Evolutionary conservation across 1,140 invertebrate species (phyloP), one percentile per base, ranked within the genome.

Genomic region (Kradibia gibbosae): DNA sequence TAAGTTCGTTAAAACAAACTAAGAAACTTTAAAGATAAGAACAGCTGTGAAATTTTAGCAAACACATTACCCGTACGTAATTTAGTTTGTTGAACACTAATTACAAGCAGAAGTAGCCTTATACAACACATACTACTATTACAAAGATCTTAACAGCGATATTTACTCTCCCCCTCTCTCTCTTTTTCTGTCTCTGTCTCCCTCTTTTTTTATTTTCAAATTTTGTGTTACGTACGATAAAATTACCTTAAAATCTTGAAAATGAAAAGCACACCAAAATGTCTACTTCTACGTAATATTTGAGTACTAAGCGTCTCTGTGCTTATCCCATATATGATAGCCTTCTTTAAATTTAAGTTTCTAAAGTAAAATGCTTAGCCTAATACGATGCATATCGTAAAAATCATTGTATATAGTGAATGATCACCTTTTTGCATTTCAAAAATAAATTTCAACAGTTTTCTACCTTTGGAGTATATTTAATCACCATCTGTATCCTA

Each of bases 41-140:
- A 48, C n/a, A 72, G n/a, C 25, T 50, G 75, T 50, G 31, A 78
- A 78, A 79, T 72, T 79, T 79, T 42, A 79, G 53, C 65, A 60
- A 72, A 79, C 10, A 28, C 53, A 45, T 34, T 72, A 79, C 67
- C 22, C 36, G 57, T 48, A 65, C 20, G 28, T 65, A 80, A 74
- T 80, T 74, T 50, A 31, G 71, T 42, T 80, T 80, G 42, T 57
- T 60, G 42, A 80, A 72, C 25, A 39, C 36, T 45, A 79, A 73
- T 79, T 79, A 48, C 53, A 75, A n/a, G 20, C 20, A 20, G 15
- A 73, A 57, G 22, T 60, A 75, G 22, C n/a, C 73, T 60, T 48
- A 55, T 34, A n/a, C 55, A 45, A 22, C 39, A 31, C 20, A 65
- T 39, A 48, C 10, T 48, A 3, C 22, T 5, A 77, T 77, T 77